Percentiles rank a stretch among this genome's conserved stretches.
These are phyloP conservation scores for Montipora efflorescens DNA, from an alignment of 64 coral and sea anemone genomes.

Conservation along the genomic window DNA sequence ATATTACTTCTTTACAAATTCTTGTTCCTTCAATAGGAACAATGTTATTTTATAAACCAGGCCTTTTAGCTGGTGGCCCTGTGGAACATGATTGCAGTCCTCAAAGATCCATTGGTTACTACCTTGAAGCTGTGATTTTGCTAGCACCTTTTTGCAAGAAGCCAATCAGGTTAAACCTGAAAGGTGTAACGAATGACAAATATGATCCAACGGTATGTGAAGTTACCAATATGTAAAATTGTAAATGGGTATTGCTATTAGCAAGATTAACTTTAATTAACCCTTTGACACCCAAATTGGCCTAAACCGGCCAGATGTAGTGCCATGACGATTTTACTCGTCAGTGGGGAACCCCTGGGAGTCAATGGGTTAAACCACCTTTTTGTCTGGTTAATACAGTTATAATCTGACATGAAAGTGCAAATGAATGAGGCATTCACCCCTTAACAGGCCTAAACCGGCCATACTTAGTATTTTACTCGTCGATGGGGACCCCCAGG, in stretches of 20 bases:
- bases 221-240: neutral
- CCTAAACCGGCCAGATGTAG: no score
- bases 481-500: no score
- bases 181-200: constrained; percentile 93
- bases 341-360: no score
- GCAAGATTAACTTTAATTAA: no score
- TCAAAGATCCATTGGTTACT: constrained; percentile 94
- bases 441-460: no score
- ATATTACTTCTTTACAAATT: neutral
- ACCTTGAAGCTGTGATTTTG: constrained; percentile 81
- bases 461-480: no score
- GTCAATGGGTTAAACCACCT: no score
- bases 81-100: constrained; percentile 92
- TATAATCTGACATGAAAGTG: no score
- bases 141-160: constrained; percentile 99
- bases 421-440: no score
- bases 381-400: no score
- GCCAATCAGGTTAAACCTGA: constrained; percentile 82
- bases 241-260: neutral
- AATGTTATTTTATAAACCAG: constrained; percentile 94
- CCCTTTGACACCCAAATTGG: no score
- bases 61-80: constrained; percentile 87
- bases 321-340: no score
- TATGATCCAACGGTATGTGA: constrained; percentile 94
- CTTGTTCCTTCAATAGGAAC: constrained; percentile 70